Percentiles rank a stretch among this genome's conserved stretches.
phyloP scores from a whole-genome alignment of 2,888 invertebrate genomes.

The Calameuta idolon region DNA sequence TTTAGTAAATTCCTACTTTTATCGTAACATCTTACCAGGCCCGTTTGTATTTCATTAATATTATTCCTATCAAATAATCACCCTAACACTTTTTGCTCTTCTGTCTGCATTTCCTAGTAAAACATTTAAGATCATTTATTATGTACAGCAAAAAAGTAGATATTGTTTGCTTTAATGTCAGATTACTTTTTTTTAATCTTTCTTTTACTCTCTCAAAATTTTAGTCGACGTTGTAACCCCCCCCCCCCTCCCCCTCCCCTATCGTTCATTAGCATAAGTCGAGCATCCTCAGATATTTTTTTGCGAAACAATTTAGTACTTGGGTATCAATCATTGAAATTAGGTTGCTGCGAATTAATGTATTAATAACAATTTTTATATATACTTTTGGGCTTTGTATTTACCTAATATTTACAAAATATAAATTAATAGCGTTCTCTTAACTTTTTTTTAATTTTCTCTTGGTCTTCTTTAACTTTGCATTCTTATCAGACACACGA shows the following conservation, averaged over 20 bases:
- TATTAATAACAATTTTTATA: not conserved
- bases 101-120: not conserved
- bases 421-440: not conserved
- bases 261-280: not conserved
- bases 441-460: not conserved
- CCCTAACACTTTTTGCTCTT: not conserved
- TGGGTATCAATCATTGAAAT: not conserved
- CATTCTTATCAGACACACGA: not conserved
- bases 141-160: not conserved
- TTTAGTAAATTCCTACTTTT: not conserved
- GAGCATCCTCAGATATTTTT: not conserved
- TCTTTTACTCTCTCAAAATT: not conserved
- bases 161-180: not conserved
- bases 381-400: not conserved
- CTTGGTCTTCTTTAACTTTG: not conserved
- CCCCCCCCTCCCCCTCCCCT: fast-evolving
- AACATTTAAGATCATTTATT: not conserved
- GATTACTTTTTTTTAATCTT: not conserved
- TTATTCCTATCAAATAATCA: not conserved
- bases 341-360: not conserved
- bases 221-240: not conserved
- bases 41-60: not conserved
- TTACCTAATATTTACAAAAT: too few species aligned
- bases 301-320: not conserved
- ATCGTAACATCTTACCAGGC: not conserved